Percentiles rank a stretch among this genome's conserved stretches.
phyloP scores from a whole-genome alignment of 2,888 invertebrate species.

The Leucoptera coffeella region DNA sequence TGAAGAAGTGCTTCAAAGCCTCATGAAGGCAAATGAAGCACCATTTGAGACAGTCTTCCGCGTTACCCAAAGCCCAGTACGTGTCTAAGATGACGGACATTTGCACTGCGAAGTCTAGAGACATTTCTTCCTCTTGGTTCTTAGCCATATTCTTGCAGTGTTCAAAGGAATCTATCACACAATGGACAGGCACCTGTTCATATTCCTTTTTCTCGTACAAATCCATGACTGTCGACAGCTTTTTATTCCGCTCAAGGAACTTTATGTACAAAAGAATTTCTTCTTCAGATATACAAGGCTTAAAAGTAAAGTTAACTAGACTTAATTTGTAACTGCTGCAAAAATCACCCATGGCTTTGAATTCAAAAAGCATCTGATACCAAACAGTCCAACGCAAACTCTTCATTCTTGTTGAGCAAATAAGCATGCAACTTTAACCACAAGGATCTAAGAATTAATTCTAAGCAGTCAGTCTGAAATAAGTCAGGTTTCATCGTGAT shows the following conservation, averaged over 20 bases:
- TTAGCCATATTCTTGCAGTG: constrained; percentile 36
- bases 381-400: constrained; percentile 30
- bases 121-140: constrained; percentile 36
- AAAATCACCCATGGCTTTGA: constrained; percentile 37
- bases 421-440: constrained; percentile 40
- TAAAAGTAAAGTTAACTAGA: constrained; percentile 29
- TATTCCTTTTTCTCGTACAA: constrained; percentile 61
- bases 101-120: constrained; percentile 51
- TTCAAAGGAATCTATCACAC: constrained; percentile 63
- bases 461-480: constrained; percentile 26
- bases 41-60: constrained; percentile 68
- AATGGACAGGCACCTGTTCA: constrained; percentile 59
- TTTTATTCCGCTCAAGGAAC: constrained; percentile 42
- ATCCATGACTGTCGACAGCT: constrained; percentile 58
- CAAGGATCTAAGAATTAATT: constrained; percentile 25
- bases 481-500: constrained; percentile 27
- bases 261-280: constrained; percentile 27
- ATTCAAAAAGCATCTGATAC: constrained; percentile 33
- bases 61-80: constrained; percentile 56
- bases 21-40: constrained; percentile 71
- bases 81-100: constrained; percentile 60
- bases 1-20: constrained; percentile 58
- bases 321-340: constrained; percentile 20
- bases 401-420: constrained; percentile 29
- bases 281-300: constrained; percentile 23